A percentile compares a stretch with the other conserved stretches of the same genome.
Conservation (phyloP, 2,888 invertebrate genomes). For the Pimpla rufipes region DNA sequence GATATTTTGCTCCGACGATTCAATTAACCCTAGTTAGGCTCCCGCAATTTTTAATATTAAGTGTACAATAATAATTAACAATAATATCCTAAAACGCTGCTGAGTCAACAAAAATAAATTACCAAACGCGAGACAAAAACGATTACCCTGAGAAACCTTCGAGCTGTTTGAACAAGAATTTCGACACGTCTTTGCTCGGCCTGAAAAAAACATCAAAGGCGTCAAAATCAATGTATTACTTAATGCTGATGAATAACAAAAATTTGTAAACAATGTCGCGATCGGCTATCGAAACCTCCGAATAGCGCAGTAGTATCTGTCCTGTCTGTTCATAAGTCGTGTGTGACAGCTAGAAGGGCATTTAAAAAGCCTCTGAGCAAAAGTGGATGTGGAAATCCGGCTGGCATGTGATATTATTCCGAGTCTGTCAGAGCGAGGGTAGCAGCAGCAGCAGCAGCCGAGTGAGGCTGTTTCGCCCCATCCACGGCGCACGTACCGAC, state of each 20-base stretch:
- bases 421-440: background rate
- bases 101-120: background rate
- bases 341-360: conserved; percentile 15
- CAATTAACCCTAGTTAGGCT: conserved; percentile 1
- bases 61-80: background rate
- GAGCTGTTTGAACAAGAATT: background rate
- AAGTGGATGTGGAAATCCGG: conserved; percentile 26
- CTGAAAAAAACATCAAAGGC: background rate
- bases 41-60: no score
- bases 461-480: conserved; percentile 31
- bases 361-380: background rate
- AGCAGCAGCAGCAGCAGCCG: conserved; percentile 13
- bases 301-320: background rate
- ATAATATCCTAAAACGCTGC: background rate
- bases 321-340: background rate
- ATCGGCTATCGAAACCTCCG: background rate
- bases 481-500: conserved; percentile 11
- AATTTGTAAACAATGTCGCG: background rate
- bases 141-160: no score
- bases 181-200: background rate
- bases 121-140: background rate
- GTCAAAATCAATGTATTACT: background rate
- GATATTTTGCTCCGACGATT: conserved; percentile 3
- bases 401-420: conserved; percentile 30
- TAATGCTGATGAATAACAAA: background rate